Evolutionary conservation across 2,888 invertebrate species (phyloP).

Genomic region (Trisateles emortualis): DNA sequence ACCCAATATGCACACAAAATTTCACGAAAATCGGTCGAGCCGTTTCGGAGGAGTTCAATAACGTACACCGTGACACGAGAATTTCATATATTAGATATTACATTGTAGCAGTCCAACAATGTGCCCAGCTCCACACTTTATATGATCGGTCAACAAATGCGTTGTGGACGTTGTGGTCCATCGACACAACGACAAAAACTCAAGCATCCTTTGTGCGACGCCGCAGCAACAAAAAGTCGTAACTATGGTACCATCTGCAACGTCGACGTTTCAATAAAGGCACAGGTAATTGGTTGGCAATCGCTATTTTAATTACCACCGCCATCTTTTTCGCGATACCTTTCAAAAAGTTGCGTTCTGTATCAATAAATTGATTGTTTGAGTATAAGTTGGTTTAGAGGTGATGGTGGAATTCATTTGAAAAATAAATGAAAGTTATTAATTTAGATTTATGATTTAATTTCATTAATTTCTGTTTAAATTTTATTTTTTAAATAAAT

Average conservation of each 20-base stretch:
- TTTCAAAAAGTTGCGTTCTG: slow-evolving; percentile 37
- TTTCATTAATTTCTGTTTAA: too few species aligned
- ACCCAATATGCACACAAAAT: too few species aligned
- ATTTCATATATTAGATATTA: too few species aligned
- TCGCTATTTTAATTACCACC: slow-evolving; percentile 74
- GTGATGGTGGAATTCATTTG: too few species aligned
- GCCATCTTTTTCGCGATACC: slow-evolving; percentile 55
- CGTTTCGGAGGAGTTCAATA: too few species aligned
- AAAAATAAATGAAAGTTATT: too few species aligned
- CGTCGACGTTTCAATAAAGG: slow-evolving; percentile 76
- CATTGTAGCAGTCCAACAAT: not conserved
- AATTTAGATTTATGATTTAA: too few species aligned
- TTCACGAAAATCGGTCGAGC: too few species aligned
- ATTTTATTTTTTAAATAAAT: too few species aligned
- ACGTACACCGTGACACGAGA: too few species aligned
- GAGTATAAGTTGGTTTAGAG: too few species aligned
- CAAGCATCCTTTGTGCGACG: slow-evolving; percentile 65
- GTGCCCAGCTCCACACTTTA: slow-evolving; percentile 22
- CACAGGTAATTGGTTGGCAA: slow-evolving; percentile 70
- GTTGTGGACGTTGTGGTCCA: too few species aligned
- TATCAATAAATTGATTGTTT: slow-evolving; percentile 17
- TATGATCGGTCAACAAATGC: slow-evolving; percentile 38
- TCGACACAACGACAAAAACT: slow-evolving; percentile 51
- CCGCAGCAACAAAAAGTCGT: slow-evolving; percentile 57
- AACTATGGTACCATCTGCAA: slow-evolving; percentile 55